These are phyloP conservation scores for Morpho helenor DNA, from an alignment of 2,888 invertebrate species.

Conservation along the genomic window DNA sequence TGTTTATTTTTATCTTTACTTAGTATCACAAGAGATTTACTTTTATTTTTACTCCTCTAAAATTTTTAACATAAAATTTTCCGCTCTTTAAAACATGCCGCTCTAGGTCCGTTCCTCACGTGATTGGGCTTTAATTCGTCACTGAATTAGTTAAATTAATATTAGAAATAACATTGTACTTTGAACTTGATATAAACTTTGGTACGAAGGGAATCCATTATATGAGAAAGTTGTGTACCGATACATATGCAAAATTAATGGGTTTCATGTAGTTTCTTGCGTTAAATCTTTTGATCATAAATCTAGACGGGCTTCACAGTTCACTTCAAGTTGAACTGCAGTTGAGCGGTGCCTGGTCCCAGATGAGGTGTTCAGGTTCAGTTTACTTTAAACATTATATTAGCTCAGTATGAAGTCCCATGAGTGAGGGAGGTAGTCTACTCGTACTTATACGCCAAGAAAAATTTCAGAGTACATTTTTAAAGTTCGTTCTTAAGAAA, in stretches of 20 bases:
- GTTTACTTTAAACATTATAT: constrained; percentile 54
- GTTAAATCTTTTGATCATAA: constrained; percentile 43
- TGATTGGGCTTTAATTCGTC: no score
- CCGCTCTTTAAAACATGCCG: no score
- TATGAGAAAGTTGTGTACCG: constrained; percentile 10
- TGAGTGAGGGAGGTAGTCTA: constrained; percentile 31
- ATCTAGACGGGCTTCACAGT: constrained; percentile 48
- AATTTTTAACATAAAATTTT: no score
- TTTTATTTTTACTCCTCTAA: no score
- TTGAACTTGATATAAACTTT: constrained; percentile 12
- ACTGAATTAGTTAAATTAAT: no score
- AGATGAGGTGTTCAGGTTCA: constrained; percentile 43
- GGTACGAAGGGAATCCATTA: constrained; percentile 12
- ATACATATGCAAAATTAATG: constrained; percentile 34
- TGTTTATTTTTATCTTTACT: no score
- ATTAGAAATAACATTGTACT: neutral
- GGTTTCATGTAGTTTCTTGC: constrained; percentile 34
- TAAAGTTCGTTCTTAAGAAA: constrained; percentile 11
- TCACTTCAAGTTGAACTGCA: constrained; percentile 30
- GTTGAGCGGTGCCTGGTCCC: constrained; percentile 32
- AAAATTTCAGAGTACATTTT: constrained; percentile 14
- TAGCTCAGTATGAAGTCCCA: constrained; percentile 35
- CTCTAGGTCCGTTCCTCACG: no score
- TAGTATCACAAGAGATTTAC: no score
- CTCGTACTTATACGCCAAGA: constrained; percentile 4